phyloP scores from a whole-genome alignment of 2,797 vertebrate species.

The Spea hammondii region DNA sequence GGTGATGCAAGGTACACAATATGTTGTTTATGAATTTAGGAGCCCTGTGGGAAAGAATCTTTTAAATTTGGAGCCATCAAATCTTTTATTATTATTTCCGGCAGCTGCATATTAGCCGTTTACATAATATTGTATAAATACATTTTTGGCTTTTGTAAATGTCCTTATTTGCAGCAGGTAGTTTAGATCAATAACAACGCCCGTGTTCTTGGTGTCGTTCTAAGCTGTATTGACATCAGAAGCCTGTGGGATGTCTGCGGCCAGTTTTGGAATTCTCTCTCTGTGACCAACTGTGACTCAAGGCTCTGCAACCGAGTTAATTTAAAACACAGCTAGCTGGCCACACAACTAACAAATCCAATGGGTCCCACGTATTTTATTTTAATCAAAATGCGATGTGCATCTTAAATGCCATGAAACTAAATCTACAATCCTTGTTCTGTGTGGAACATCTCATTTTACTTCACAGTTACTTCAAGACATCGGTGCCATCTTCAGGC shows the following conservation, averaged over 20 bases:
- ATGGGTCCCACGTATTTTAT: slow-evolving; percentile 24
- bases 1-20: too few relatives aligned
- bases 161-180: slow-evolving; percentile 9
- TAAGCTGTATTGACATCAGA: not conserved
- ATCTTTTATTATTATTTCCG: too few relatives aligned
- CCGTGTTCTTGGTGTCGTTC: slow-evolving; percentile 1
- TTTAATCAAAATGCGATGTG: slow-evolving; percentile 41
- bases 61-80: too few relatives aligned
- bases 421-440: slow-evolving; percentile 1
- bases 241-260: not conserved
- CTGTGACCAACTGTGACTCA: slow-evolving; percentile 14
- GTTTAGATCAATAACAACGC: not conserved
- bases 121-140: too few relatives aligned
- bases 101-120: too few relatives aligned
- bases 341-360: slow-evolving; percentile 31
- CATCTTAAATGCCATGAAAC: slow-evolving; percentile 18
- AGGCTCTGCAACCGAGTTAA: slow-evolving; percentile 22
- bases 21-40: too few relatives aligned
- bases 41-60: too few relatives aligned
- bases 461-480: slow-evolving; percentile 23
- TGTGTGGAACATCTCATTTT: slow-evolving; percentile 23
- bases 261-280: slow-evolving; percentile 7
- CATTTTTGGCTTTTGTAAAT: not conserved
- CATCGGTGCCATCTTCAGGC: slow-evolving; percentile 55
- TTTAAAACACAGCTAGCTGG: slow-evolving; percentile 48